These are phyloP conservation scores for Gallinago stenura DNA, from an alignment of 2,797 vertebrate species.

Conservation along the genomic window DNA sequence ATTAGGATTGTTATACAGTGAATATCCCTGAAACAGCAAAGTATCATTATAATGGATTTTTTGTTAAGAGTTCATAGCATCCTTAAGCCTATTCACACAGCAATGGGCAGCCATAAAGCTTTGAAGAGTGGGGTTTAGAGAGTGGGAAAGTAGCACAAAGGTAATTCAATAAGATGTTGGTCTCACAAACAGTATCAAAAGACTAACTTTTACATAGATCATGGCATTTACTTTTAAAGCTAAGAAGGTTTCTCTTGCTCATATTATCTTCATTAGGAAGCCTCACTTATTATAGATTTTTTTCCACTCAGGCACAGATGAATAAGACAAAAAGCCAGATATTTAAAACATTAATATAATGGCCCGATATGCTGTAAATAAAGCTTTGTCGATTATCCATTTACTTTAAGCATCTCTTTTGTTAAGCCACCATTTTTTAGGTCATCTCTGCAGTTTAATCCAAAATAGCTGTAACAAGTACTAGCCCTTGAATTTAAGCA, in stretches of 20 bases:
- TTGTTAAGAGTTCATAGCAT: slow-evolving; percentile 59
- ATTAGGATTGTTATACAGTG: slow-evolving; percentile 63
- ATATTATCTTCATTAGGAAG: slow-evolving; percentile 60
- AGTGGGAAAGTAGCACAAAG: slow-evolving; percentile 59
- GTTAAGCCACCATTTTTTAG: slow-evolving; percentile 45
- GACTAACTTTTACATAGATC: slow-evolving; percentile 61
- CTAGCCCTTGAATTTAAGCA: slow-evolving; percentile 12
- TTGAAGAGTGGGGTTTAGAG: slow-evolving; percentile 58
- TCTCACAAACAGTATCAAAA: slow-evolving; percentile 72
- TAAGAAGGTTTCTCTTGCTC: slow-evolving; percentile 58
- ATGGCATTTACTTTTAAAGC: slow-evolving; percentile 55
- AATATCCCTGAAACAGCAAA: slow-evolving; percentile 63
- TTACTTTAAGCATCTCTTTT: slow-evolving; percentile 45
- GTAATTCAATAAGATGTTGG: slow-evolving; percentile 67
- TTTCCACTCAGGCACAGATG: not conserved
- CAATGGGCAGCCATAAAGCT: slow-evolving; percentile 51
- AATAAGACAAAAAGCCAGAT: slow-evolving; percentile 38
- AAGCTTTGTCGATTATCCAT: slow-evolving; percentile 59
- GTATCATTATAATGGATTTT: slow-evolving; percentile 62
- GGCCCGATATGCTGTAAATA: slow-evolving; percentile 52
- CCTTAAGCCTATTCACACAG: slow-evolving; percentile 62
- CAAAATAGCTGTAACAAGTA: slow-evolving; percentile 25
- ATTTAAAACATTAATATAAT: slow-evolving; percentile 63
- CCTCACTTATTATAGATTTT: slow-evolving; percentile 30
- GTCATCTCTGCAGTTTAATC: slow-evolving; percentile 42